These are phyloP conservation scores for Drosophila lacteicornis DNA, from an alignment of 1,140 invertebrate genomes.

Conservation along the genomic window DNA sequence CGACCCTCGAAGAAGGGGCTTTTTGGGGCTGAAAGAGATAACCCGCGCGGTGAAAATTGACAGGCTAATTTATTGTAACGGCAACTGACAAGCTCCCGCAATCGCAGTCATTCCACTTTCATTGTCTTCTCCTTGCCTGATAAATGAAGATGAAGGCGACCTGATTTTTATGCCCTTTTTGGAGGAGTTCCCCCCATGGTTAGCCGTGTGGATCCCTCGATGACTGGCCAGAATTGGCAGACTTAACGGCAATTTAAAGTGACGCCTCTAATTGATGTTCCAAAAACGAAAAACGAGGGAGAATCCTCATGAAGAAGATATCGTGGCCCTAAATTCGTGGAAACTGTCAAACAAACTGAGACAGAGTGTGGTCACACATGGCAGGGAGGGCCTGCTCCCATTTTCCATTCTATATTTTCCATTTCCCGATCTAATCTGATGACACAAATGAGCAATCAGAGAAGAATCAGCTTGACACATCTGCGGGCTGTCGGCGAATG, in stretches of 20 bases:
- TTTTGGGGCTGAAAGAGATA: constrained; percentile 32
- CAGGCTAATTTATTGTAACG: constrained; percentile 81
- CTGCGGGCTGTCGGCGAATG: constrained; percentile 57
- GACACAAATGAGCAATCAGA: constrained; percentile 70
- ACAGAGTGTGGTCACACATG: constrained; percentile 50
- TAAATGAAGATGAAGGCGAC: constrained; percentile 71
- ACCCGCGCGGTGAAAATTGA: constrained; percentile 55
- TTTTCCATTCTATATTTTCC: constrained; percentile 36
- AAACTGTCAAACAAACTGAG: constrained; percentile 49
- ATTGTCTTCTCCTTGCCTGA: constrained; percentile 55
- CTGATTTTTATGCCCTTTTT: constrained; percentile 59
- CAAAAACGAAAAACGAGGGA: constrained; percentile 1
- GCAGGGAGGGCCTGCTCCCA: constrained; percentile 22
- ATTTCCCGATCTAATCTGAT: constrained; percentile 64
- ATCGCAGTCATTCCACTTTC: constrained; percentile 57
- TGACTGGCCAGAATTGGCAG: constrained; percentile 70
- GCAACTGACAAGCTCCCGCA: constrained; percentile 67
- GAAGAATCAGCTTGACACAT: constrained; percentile 61
- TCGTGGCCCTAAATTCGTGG: constrained; percentile 32
- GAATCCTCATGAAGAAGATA: constrained; percentile 40
- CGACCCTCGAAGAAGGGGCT: constrained; percentile 1
- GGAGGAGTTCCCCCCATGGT: constrained; percentile 12
- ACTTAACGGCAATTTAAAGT: constrained; percentile 77
- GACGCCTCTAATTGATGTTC: constrained; percentile 62
- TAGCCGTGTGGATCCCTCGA: constrained; percentile 5